A percentile compares a stretch with the other conserved stretches of the same genome.
Evolutionary conservation across 2,113 vertebrate species (phyloP).

Genomic region (Oncorhynchus gorbuscha): DNA sequence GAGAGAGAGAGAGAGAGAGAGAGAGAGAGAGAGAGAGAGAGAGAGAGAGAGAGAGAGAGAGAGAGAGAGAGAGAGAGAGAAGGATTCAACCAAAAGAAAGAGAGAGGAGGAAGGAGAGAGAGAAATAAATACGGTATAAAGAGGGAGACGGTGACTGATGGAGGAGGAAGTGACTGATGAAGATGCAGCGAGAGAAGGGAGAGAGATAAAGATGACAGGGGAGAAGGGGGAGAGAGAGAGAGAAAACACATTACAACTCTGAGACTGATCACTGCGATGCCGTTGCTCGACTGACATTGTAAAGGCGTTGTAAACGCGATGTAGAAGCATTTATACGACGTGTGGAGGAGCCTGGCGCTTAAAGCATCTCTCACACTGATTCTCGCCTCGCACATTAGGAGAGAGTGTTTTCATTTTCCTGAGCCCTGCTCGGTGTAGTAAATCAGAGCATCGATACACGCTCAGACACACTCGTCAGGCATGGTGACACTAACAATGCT

Average conservation of each 20-base stretch:
- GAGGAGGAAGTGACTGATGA: constrained; percentile 26
- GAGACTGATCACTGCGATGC: constrained; percentile 65
- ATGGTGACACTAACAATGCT: too few species aligned
- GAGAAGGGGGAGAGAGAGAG: not conserved
- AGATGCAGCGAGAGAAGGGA: constrained; percentile 32
- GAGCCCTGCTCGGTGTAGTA: constrained; percentile 3
- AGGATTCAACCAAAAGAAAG: constrained; percentile 13
- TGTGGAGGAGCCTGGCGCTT: constrained; percentile 43
- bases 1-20: constrained; percentile 35
- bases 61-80: constrained; percentile 38
- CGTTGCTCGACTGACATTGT: constrained; percentile 61
- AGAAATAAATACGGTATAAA: constrained; percentile 20
- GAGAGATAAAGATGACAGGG: constrained; percentile 10
- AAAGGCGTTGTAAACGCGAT: constrained; percentile 53
- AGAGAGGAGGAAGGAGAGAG: constrained; percentile 30
- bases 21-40: constrained; percentile 12
- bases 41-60: not conserved
- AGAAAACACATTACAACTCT: constrained; percentile 53
- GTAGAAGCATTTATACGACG: constrained; percentile 70
- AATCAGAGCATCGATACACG: constrained; percentile 5
- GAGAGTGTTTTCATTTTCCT: not conserved
- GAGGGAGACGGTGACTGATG: too few species aligned
- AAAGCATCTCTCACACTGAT: constrained; percentile 34
- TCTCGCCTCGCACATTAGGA: constrained; percentile 31
- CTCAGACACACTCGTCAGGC: not conserved